Evolutionary conservation across 2,888 invertebrate species (phyloP), one percentile per base, ranked within the genome.

Genomic region (Sinhomidia bicolor): DNA sequence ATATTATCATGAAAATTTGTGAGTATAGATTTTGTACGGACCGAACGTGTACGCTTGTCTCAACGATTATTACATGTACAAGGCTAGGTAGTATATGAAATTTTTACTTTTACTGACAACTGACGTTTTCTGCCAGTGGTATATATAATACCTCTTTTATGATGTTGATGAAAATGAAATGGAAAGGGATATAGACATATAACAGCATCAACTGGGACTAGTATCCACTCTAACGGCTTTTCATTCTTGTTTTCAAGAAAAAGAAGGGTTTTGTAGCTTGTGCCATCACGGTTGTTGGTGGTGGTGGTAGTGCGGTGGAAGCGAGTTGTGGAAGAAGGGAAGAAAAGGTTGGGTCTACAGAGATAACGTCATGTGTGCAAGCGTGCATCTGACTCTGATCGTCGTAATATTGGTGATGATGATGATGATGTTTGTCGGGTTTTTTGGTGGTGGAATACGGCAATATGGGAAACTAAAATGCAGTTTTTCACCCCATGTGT

Each of bases 151-250:
- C n/a, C n/a, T n/a, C n/a, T n/a, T n/a, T n/a, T n/a, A 57, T 23
- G 23, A 54, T 54, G 54, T 6, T 54, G 54, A 17, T n/a, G n/a
- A 23, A 57, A 57, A 23, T 57, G 57, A 57, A 57, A 57, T 57
- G 57, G 32, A 68, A 36, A 68, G 32, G 36, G 36, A 36, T 14
- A 68, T 32, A 68, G 12, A 65, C 29, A 62, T 62, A 9, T 10
- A 12, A 14, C n/a, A 51, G 51, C 20, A 57, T 57, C 23, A n/a
- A 23, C 9, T 1, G 3, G 12, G 57, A 57, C 23, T 57, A 23
- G 57, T 20, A 57, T 57, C 57, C 57, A 57, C 57, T 57, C 57
- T 23, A 57, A 68, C 68, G 32, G 14, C 68, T 68, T 68, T 68
- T 68, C 32, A 36, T 68, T 62, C 62, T 62, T 32, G 26, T 32